phyloP scores from a whole-genome alignment of 1,140 invertebrate species.

The Sarcophaga bullata region DNA sequence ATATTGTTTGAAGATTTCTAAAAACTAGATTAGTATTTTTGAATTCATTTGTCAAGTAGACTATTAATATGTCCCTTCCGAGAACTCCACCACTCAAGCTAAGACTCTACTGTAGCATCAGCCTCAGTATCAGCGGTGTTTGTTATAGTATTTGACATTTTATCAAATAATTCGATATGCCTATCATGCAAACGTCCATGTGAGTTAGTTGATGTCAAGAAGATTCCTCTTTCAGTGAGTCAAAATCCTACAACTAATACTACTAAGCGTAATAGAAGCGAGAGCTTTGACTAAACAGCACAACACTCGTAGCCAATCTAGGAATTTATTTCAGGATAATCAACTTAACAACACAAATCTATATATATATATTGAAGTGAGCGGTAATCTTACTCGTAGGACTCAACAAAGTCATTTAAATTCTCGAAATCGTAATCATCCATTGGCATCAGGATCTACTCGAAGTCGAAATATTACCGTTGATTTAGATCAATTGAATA shows the following conservation, averaged over 20 bases:
- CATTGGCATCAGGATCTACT: too few relatives aligned
- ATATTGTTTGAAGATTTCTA: too few relatives aligned
- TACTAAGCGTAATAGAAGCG: neutral
- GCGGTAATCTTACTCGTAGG: neutral
- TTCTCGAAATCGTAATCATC: neutral
- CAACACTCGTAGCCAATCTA: neutral
- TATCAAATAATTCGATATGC: neutral
- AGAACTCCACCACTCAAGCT: too few relatives aligned
- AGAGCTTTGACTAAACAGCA: neutral
- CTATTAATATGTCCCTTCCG: too few relatives aligned
- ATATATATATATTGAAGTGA: neutral
- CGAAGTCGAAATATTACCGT: neutral
- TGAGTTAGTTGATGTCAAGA: neutral
- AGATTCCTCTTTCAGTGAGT: neutral
- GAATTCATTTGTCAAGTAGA: too few relatives aligned
- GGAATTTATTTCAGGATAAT: conserved; percentile 3
- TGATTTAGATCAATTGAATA: neutral
- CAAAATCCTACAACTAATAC: neutral
- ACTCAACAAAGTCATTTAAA: too few relatives aligned
- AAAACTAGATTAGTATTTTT: too few relatives aligned
- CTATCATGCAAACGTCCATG: neutral
- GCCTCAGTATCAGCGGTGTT: too few relatives aligned
- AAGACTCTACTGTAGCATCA: too few relatives aligned
- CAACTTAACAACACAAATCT: neutral
- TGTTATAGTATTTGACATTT: too few relatives aligned